A percentile compares a stretch with the other conserved stretches of the same genome.
phyloP scores from a whole-genome alignment of 2,113 vertebrate species.

The Brienomyrus longianalis region DNA sequence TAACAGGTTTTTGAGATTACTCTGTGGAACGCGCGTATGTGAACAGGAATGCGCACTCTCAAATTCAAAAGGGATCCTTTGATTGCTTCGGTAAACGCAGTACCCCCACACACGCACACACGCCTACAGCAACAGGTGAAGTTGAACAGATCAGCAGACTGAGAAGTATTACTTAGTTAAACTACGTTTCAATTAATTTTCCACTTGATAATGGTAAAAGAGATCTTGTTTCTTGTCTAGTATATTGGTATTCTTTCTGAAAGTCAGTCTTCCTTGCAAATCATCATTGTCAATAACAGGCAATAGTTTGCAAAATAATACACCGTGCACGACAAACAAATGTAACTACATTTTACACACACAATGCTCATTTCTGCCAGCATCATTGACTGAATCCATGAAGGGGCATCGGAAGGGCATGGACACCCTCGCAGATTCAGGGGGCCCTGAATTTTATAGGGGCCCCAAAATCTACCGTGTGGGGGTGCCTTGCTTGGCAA shows the following conservation, averaged over 20 bases:
- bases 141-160: background rate
- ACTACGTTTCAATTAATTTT: background rate
- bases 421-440: background rate
- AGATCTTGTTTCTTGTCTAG: background rate
- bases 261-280: background rate
- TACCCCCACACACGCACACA: background rate
- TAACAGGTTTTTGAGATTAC: slow-evolving; percentile 42
- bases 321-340: too few relatives aligned
- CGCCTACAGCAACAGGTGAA: background rate
- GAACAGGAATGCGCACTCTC: slow-evolving; percentile 47
- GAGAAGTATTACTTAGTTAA: background rate
- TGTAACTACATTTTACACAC: background rate
- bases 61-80: slow-evolving; percentile 36
- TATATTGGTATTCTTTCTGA: background rate
- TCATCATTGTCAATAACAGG: background rate
- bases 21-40: slow-evolving; percentile 7
- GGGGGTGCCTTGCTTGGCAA: background rate
- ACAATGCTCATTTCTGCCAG: background rate
- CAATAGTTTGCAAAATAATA: background rate
- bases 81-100: slow-evolving; percentile 33
- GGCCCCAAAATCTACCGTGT: background rate
- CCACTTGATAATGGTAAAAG: background rate
- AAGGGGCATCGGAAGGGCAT: background rate
- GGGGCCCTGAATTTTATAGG: background rate
- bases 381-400: background rate